Base-by-base conservation (phyloP, 2,113 vertebrate genomes). In the Strigops habroptila region DNA sequence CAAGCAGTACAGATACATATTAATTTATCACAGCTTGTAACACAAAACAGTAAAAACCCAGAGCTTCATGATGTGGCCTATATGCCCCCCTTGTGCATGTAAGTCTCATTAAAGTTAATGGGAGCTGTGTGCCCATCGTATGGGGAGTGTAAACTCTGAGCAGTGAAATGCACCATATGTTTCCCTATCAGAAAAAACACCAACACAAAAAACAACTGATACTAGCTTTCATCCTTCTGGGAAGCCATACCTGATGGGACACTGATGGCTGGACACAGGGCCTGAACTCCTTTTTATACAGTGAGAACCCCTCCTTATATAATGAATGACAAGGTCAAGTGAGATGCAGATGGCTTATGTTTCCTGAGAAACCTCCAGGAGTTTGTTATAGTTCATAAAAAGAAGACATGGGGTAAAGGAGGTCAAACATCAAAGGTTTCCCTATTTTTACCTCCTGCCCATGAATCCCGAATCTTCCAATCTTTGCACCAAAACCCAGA, bases 101-200 rank as follows among this genome's bases (percentile, higher is more conserved):
- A 90, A 79, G 49, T 87, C 78, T 89, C 86, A 62, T 85, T 92
- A 74, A 81, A 87, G 70, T 87, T 91, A 92, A 95, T 55, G 39
- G 82, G 53, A 93, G 67, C 84, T 89, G 53, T 48, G 81, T 69
- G 91, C 77, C 75, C 44, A 10, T 84, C 5, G 4, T 53, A 65
- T 10, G 48, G 39, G 68, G 39, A 90, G 25, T 39, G 75, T 24
- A 85, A 93, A 78, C 53, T 80, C 67, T 28, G 18, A 90, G 44
- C 48, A 83, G 27, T 33, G 37, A 94, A 86, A 83, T 15, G 28
- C 33, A 84, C 48, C 82, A 59, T 60, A 68, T 88, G 79, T 39
- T 95, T 78, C 4, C 27, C 35, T 23, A 60, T 53, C 39, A 86
- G 1, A 44, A 52, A 88, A 81, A 63, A n/a, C 33, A 67, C 37